Evolutionary conservation across 2,797 vertebrate species (phyloP).

Genomic region (Triplophysa yarkandensis): DNA sequence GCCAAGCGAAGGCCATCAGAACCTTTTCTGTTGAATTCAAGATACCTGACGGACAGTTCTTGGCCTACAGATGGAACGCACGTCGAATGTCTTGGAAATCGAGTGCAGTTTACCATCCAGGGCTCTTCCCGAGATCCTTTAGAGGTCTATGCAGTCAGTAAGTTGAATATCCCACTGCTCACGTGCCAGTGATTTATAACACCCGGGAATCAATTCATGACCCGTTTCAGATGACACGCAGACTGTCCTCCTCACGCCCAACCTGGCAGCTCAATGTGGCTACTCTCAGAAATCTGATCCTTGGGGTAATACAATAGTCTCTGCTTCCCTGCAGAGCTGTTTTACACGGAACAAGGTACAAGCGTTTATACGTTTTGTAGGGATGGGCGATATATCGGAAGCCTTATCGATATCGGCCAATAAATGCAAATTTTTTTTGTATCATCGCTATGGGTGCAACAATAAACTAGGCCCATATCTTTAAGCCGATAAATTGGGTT

Average conservation of each 20-base stretch:
- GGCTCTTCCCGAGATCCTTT: background rate
- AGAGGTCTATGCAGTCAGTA: conserved; percentile 35
- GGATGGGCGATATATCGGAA: no score
- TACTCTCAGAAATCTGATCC: conserved; percentile 53
- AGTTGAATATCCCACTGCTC: background rate
- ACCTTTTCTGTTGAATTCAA: background rate
- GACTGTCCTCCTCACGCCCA: conserved; percentile 37
- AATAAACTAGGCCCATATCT: no score
- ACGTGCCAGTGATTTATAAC: background rate
- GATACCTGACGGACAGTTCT: background rate
- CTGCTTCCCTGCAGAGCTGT: conserved; percentile 64
- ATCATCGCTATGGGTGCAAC: no score
- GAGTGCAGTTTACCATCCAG: conserved; percentile 19
- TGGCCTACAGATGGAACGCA: conserved; percentile 19
- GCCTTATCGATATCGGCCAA: no score
- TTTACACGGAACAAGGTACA: conserved; percentile 33
- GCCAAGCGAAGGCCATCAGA: background rate
- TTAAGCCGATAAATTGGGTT: no score
- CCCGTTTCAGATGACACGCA: conserved; percentile 38
- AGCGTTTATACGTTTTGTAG: conserved; percentile 10
- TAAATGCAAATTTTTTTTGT: no score
- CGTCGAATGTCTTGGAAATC: conserved; percentile 31
- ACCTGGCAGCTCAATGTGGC: conserved; percentile 63
- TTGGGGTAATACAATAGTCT: conserved; percentile 52
- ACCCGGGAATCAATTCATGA: background rate